Base-by-base conservation (phyloP, 2,797 vertebrate species). In the Syngnathus acus region DNA sequence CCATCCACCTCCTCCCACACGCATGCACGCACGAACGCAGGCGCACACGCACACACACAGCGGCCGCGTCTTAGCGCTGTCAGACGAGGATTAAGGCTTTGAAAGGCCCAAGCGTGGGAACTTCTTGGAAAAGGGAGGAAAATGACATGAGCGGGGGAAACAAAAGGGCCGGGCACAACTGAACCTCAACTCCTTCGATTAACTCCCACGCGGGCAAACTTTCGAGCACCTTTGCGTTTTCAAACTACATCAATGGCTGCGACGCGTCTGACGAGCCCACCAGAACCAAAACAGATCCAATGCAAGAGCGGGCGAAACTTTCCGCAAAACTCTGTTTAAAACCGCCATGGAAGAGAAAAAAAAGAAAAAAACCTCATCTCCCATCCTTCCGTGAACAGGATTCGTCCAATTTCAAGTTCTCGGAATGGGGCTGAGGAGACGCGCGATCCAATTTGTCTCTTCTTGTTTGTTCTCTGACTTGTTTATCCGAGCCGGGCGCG, bases 41-140 rank as follows among this genome's bases (percentile, higher is more conserved):
- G 5, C 32, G 47, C 32, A 19, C 10, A 10, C 43, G 45, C 26
- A 26, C 26, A 32, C 26, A 32, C 26, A 38, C 72, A 17, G 39
- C 39, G 17, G 19, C 63, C 5, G 3, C n/a, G 45, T 51, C 62
- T 72, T 26, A 42, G 70, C 72, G 73, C 74, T 72, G 78, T 75
- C 75, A 78, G 81, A 80, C 2, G 65, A 70, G 81, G 87, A 87
- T 89, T 89, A 88, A 74, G 58, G 65, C 70, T 73, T 38, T 82
- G 65, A 79, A 81, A 81, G 67, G 70, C 74, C 1, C 67, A 81
- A 71, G 83, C 82, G 78, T 89, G 84, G 82, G 86, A 89, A 89
- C 75, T 67, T 54, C 57, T 75, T 81, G 69, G 39, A 78, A 80
- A 77, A 73, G 65, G 53, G 67, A 75, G 81, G 78, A 74, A 82